These are phyloP conservation scores for Diachrysia chrysitis DNA, from an alignment of 2,888 invertebrate species.

Conservation along the genomic window DNA sequence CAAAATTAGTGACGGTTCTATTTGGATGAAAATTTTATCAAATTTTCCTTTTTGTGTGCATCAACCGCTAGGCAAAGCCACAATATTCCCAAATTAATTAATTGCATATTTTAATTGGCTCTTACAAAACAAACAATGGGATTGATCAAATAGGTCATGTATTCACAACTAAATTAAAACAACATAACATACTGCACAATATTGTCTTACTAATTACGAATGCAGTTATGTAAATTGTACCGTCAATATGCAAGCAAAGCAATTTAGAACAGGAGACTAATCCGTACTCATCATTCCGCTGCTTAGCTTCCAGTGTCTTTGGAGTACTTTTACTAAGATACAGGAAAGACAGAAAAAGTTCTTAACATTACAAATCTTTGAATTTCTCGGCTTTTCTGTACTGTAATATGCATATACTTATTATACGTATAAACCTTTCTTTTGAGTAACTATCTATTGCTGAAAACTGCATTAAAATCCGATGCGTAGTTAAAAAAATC, in stretches of 20 bases:
- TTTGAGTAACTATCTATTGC: no score
- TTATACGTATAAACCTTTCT: no score
- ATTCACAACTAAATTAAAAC: slow-evolving; percentile 5
- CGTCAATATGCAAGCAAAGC: slow-evolving; percentile 31
- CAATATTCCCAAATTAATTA: not conserved
- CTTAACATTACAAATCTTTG: no score
- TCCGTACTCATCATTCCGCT: slow-evolving; percentile 13
- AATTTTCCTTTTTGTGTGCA: no score
- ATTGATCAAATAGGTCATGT: slow-evolving; percentile 3
- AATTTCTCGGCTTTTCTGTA: no score
- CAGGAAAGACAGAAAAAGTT: no score
- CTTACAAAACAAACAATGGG: not conserved
- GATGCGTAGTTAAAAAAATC: no score
- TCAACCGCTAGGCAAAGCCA: not conserved
- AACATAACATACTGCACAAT: slow-evolving; percentile 14
- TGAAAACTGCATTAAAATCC: no score
- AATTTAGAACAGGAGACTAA: slow-evolving; percentile 16
- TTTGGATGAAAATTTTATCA: no score
- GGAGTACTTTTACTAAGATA: not conserved
- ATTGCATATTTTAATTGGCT: slow-evolving; percentile 3
- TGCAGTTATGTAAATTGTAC: slow-evolving; percentile 40
- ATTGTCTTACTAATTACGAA: slow-evolving; percentile 27
- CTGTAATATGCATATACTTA: no score
- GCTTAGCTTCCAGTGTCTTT: not conserved
- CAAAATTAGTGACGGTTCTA: no score